A percentile compares a stretch with the other conserved stretches of the same genome.
Conservation (phyloP, 2,113 vertebrate genomes). For the Semicossyphus pulcher region DNA sequence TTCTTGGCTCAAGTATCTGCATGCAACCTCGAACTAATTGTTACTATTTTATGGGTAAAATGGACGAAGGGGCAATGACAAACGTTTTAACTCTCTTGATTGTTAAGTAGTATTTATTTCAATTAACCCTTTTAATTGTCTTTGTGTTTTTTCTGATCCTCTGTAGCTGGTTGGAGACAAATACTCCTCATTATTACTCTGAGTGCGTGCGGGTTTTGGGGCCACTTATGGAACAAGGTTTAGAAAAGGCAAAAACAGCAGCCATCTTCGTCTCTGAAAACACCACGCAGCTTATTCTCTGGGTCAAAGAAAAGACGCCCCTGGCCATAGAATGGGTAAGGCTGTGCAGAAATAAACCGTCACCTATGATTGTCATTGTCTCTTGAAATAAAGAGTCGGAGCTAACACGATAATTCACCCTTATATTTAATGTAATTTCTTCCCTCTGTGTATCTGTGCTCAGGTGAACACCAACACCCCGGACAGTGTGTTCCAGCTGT, state of each 20-base stretch:
- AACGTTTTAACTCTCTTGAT: no score
- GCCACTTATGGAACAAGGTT: constrained; percentile 83
- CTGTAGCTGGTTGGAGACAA: constrained; percentile 89
- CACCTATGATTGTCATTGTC: not conserved
- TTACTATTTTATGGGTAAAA: no score
- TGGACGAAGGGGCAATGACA: no score
- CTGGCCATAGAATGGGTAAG: constrained; percentile 87
- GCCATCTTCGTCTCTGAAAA: constrained; percentile 71
- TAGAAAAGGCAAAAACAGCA: constrained; percentile 68
- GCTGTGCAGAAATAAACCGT: not conserved
- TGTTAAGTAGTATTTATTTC: not conserved
- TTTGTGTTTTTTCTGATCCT: not conserved
- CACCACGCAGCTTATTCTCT: constrained; percentile 76
- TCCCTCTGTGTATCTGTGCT: not conserved
- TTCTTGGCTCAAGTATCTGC: no score
- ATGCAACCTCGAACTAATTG: no score
- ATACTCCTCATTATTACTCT: constrained; percentile 83
- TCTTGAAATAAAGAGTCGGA: not conserved
- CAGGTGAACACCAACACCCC: constrained; percentile 85
- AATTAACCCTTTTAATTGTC: not conserved
- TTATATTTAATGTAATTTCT: not conserved
- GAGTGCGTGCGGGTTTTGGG: constrained; percentile 66
- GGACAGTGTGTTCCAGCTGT: constrained; percentile 80
- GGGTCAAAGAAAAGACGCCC: constrained; percentile 80
- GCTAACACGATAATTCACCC: not conserved